A percentile compares a stretch with the other conserved stretches of the same genome.
Evolutionary conservation across 2,113 vertebrate genomes (phyloP).

Genomic region (Rhinichthys klamathensis): DNA sequence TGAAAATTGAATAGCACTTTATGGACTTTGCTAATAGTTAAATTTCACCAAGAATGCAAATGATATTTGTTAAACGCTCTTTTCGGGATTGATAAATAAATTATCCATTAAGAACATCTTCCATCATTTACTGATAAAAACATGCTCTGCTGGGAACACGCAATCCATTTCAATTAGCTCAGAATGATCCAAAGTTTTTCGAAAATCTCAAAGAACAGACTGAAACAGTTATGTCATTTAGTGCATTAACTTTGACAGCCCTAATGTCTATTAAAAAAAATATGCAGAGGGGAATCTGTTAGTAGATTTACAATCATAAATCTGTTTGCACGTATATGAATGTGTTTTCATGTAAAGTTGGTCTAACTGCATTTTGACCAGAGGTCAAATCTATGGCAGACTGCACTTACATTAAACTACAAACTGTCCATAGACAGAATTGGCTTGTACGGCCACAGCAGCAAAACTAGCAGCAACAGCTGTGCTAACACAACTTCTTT

Average conservation of each 20-base stretch:
- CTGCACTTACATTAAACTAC: conserved; percentile 73
- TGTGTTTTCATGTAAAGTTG: neutral
- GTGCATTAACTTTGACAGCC: neutral
- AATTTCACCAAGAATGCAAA: neutral
- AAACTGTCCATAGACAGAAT: conserved; percentile 68
- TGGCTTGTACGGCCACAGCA: conserved; percentile 75
- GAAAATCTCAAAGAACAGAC: neutral
- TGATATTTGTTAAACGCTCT: neutral
- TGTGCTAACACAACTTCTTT: conserved; percentile 75
- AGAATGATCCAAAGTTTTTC: neutral
- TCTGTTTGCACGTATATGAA: neutral
- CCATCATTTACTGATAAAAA: neutral
- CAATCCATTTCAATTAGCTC: neutral
- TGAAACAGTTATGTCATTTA: neutral
- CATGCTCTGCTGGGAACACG: neutral
- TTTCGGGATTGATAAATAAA: neutral
- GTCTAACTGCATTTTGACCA: conserved; percentile 56
- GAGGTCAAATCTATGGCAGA: conserved; percentile 85
- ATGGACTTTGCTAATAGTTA: neutral
- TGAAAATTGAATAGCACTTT: neutral
- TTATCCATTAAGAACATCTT: neutral
- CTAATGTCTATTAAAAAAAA: no score
- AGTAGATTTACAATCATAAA: neutral
- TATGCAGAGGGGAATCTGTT: neutral
- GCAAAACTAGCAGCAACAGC: conserved; percentile 85